Percentiles rank a stretch among this genome's conserved stretches.
These are phyloP conservation scores for Holocentrus rufus DNA, from an alignment of 2,797 vertebrate species.

Conservation along the genomic window DNA sequence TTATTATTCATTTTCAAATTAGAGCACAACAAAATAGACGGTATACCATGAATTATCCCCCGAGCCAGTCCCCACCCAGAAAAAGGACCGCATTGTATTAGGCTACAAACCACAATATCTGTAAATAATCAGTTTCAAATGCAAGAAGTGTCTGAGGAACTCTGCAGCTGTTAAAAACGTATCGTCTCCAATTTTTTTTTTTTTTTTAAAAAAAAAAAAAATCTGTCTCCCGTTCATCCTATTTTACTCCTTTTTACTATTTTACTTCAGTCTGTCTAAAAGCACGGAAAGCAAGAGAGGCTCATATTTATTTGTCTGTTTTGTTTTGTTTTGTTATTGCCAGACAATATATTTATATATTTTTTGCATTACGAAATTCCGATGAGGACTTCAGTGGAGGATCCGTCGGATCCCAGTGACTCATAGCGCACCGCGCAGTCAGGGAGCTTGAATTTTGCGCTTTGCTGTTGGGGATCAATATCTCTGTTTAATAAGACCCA, in stretches of 20 bases:
- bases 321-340: constrained; percentile 30
- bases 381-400: constrained; percentile 22
- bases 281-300: constrained; percentile 7
- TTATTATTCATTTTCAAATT: no score
- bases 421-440: constrained; percentile 63
- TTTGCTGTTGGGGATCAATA: constrained; percentile 58
- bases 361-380: constrained; percentile 1
- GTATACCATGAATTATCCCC: no score
- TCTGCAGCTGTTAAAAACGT: constrained; percentile 35
- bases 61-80: no score
- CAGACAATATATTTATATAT: no score
- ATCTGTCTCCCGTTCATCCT: background rate
- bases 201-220: no score
- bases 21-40: no score
- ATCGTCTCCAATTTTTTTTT: constrained; percentile 16
- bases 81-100: no score
- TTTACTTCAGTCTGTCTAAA: constrained; percentile 45
- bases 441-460: constrained; percentile 50
- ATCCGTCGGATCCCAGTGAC: constrained; percentile 54
- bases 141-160: constrained; percentile 43
- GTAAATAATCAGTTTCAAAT: constrained; percentile 43
- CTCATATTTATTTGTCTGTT: background rate
- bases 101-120: no score
- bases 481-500: constrained; percentile 44
- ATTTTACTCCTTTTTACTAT: no score